Conservation (phyloP, 2,113 vertebrate species). For the Anguilla japonica region DNA sequence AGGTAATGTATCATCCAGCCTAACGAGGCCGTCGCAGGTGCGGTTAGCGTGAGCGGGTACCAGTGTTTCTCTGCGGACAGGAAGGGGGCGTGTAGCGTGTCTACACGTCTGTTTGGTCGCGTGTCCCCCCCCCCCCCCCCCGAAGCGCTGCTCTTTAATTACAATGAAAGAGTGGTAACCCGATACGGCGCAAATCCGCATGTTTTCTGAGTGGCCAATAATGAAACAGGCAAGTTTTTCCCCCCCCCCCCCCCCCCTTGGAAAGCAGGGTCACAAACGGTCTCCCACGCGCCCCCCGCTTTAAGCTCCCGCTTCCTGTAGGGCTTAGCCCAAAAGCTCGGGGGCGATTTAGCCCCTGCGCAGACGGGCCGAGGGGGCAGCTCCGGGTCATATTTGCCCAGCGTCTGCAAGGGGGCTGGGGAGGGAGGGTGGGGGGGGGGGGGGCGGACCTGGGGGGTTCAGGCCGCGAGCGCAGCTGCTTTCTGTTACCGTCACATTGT, state of each 20-base stretch:
- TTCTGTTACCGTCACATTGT: constrained; percentile 31
- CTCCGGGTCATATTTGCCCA: constrained; percentile 29
- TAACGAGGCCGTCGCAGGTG: neutral
- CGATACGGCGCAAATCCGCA: constrained; percentile 74
- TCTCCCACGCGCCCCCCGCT: neutral
- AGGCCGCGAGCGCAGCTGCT: constrained; percentile 41
- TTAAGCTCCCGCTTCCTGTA: constrained; percentile 28
- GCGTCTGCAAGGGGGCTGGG: constrained; percentile 4
- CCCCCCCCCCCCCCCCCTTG: too few relatives aligned
- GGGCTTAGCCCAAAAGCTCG: constrained; percentile 32
- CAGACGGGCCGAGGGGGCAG: constrained; percentile 16
- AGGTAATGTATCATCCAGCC: neutral
- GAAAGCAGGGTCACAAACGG: neutral
- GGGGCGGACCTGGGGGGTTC: neutral
- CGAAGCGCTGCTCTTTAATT: constrained; percentile 76
- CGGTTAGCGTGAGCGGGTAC: neutral
- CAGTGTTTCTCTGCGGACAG: neutral
- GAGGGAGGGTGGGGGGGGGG: too few relatives aligned
- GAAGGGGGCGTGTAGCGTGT: neutral
- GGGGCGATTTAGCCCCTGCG: constrained; percentile 36
- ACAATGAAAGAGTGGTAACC: constrained; percentile 77
- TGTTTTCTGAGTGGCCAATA: constrained; percentile 46
- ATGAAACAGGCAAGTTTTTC: constrained; percentile 61
- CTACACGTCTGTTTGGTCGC: constrained; percentile 56
- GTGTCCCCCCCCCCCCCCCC: constrained; percentile 53